Evolutionary conservation across 2,888 invertebrate species (phyloP).

Genomic region (Chymomyza fuscimana): DNA sequence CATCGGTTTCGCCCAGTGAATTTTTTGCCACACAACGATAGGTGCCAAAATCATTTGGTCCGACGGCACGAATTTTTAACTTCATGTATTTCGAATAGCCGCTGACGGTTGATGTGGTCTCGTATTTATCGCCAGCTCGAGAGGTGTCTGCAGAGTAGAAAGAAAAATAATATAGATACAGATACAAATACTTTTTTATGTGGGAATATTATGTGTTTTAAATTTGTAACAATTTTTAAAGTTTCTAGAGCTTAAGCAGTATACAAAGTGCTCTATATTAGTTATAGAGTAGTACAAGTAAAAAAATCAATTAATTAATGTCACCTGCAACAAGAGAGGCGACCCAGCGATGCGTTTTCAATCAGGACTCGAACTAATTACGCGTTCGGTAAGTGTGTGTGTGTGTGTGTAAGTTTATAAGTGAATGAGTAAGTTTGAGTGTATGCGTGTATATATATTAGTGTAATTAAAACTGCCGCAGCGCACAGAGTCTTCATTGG

Average conservation of each 20-base stretch:
- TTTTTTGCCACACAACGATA: slow-evolving; percentile 96
- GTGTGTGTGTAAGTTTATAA: not conserved
- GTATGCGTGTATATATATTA: slow-evolving; percentile 36
- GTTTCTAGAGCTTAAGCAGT: not conserved
- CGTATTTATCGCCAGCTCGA: slow-evolving; percentile 92
- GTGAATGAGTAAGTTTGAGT: not conserved
- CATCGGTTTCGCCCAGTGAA: slow-evolving; percentile 93
- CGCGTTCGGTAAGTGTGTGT: not conserved
- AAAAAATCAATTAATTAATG: slow-evolving; percentile 73
- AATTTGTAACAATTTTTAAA: not conserved
- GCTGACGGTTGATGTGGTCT: slow-evolving; percentile 89
- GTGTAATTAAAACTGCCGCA: slow-evolving; percentile 72
- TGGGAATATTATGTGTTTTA: too few relatives aligned
- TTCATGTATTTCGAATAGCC: slow-evolving; percentile 95
- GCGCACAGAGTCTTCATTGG: slow-evolving; percentile 36
- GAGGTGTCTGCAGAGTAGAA: slow-evolving; percentile 81
- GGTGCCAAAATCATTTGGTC: slow-evolving; percentile 89
- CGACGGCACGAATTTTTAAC: slow-evolving; percentile 91
- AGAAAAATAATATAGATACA: not conserved
- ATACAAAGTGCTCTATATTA: not conserved
- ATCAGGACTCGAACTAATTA: slow-evolving; percentile 68
- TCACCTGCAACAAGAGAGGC: slow-evolving; percentile 52
- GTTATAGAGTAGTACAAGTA: not conserved
- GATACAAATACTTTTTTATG: too few relatives aligned
- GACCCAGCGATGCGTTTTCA: slow-evolving; percentile 51